Evolutionary conservation across 2,888 invertebrate species (phyloP).

Genomic region (Drosophila rubida): DNA sequence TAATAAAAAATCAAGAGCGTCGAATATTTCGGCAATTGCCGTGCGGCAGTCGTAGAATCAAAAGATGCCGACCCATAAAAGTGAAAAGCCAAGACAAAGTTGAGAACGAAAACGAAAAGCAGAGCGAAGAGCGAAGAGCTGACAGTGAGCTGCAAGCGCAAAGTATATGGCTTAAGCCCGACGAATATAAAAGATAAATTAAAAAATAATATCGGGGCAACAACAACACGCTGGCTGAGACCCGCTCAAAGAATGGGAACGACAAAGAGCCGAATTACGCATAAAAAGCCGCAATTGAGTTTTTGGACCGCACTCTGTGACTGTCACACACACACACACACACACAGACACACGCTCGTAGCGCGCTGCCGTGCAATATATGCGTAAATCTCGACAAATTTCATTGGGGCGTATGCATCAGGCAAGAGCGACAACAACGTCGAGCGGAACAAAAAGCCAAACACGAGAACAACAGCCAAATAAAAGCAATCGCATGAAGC

Average conservation of each 20-base stretch:
- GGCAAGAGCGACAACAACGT: constrained; percentile 20
- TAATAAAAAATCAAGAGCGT: constrained; percentile 61
- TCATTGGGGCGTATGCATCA: constrained; percentile 34
- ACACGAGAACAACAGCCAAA: constrained; percentile 30
- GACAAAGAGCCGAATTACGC: constrained; percentile 71
- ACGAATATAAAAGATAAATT: constrained; percentile 76
- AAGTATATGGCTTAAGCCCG: constrained; percentile 52
- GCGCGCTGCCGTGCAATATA: constrained; percentile 47
- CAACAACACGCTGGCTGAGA: not conserved
- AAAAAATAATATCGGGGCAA: constrained; percentile 70
- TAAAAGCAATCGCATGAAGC: constrained; percentile 27
- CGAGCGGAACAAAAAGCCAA: constrained; percentile 46
- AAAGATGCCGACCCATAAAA: constrained; percentile 63
- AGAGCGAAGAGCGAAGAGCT: too few species aligned
- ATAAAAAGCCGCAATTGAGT: constrained; percentile 78
- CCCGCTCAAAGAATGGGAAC: constrained; percentile 18
- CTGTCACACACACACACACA: not conserved
- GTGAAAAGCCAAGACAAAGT: constrained; percentile 37
- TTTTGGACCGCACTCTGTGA: constrained; percentile 38
- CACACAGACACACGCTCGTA: not conserved
- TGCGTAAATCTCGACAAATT: constrained; percentile 73
- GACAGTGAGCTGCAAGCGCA: not conserved
- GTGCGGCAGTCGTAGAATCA: constrained; percentile 37
- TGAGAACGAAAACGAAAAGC: constrained; percentile 2
- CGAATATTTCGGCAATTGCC: constrained; percentile 39